Percentiles rank a stretch among this genome's conserved stretches.
These are phyloP conservation scores for Adelognathus sp. DNA, from an alignment of 2,888 invertebrate genomes.

Conservation along the genomic window DNA sequence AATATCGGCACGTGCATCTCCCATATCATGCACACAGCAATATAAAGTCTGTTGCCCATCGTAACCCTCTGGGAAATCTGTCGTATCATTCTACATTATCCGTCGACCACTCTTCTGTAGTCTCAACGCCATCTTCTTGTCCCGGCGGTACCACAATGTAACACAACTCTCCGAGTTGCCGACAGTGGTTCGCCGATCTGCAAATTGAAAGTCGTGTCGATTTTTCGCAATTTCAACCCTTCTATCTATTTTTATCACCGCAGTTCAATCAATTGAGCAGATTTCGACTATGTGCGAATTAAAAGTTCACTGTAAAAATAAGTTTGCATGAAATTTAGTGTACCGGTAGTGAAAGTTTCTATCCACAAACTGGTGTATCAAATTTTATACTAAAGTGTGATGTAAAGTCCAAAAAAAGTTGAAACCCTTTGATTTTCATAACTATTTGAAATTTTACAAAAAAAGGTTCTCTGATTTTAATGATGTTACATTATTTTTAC, in stretches of 20 bases:
- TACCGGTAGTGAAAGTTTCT: too few relatives aligned
- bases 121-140: conserved; percentile 36
- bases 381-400: too few relatives aligned
- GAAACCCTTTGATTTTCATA: too few relatives aligned
- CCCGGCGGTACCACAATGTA: neutral
- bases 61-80: neutral
- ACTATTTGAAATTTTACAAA: too few relatives aligned
- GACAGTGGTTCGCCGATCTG: conserved; percentile 9
- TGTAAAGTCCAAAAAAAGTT: too few relatives aligned
- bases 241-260: neutral
- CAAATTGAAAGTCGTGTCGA: neutral
- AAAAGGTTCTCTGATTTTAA: too few relatives aligned
- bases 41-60: neutral
- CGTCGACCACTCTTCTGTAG: neutral
- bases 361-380: too few relatives aligned
- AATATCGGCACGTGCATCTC: neutral
- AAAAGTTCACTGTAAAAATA: too few relatives aligned
- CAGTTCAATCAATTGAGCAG: neutral
- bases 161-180: conserved; percentile 3
- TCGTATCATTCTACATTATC: neutral
- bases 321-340: too few relatives aligned
- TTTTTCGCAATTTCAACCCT: too few relatives aligned
- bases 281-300: too few relatives aligned
- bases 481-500: too few relatives aligned
- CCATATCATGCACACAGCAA: neutral